These are phyloP conservation scores for Smutsia gigantea DNA, from an alignment of 2,797 vertebrate genomes.

Conservation along the genomic window DNA sequence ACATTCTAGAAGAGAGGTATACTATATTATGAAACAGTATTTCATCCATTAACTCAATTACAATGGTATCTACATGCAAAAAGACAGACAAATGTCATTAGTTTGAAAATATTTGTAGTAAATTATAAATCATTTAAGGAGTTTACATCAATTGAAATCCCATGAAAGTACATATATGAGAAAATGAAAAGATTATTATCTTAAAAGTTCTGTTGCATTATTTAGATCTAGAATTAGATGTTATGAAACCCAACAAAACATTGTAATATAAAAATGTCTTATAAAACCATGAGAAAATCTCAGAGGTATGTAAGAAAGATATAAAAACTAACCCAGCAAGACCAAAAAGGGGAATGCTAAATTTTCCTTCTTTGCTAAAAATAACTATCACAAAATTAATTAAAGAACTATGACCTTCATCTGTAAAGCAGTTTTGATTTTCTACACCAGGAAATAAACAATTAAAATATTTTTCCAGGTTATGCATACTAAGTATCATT, in stretches of 20 bases:
- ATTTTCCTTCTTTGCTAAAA: constrained; percentile 48
- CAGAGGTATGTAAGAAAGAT: not conserved
- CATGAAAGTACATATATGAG: not conserved
- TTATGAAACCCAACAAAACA: constrained; percentile 7
- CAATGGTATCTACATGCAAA: not conserved
- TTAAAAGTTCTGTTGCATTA: constrained; percentile 25
- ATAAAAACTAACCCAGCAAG: not conserved
- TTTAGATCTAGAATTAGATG: constrained; percentile 31
- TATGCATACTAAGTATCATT: not conserved
- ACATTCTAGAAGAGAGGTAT: not conserved
- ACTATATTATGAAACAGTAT: constrained; percentile 8
- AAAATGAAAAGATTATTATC: constrained; percentile 31
- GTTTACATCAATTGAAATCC: constrained; percentile 20
- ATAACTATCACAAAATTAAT: constrained; percentile 8
- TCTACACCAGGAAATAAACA: not conserved
- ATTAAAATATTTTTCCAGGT: not conserved
- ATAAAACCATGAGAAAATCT: constrained; percentile 1
- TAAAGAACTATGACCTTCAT: not conserved
- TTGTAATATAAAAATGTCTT: not conserved
- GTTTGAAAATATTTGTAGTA: constrained; percentile 40
- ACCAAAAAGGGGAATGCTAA: not conserved
- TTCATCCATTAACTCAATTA: constrained; percentile 17
- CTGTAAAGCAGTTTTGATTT: not conserved
- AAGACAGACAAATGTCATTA: not conserved
- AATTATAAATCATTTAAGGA: constrained; percentile 33